These are phyloP conservation scores for Vanessa atalanta DNA, from an alignment of 1,140 invertebrate species.

Conservation along the genomic window DNA sequence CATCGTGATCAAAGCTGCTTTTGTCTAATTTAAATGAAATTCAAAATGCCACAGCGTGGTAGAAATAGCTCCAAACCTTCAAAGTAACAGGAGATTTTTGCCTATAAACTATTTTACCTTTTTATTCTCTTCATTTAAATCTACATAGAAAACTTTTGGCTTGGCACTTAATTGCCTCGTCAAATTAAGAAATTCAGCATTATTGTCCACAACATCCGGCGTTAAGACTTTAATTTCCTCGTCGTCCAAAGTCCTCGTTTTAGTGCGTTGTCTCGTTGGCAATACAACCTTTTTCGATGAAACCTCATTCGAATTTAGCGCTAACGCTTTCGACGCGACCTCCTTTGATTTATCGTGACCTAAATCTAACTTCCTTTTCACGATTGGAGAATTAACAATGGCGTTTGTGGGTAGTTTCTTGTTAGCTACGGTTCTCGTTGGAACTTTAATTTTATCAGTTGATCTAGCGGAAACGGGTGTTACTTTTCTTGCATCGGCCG, in stretches of 20 bases:
- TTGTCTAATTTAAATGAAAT: neutral
- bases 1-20: too few relatives aligned
- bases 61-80: neutral
- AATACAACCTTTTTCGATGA: conserved; percentile 25
- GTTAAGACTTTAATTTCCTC: conserved; percentile 72
- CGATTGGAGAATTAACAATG: conserved; percentile 69
- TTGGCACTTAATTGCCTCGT: conserved; percentile 58
- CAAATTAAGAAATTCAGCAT: conserved; percentile 60
- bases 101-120: conserved; percentile 31
- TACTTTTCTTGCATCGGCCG: conserved; percentile 23
- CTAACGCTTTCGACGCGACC: conserved; percentile 16
- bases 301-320: conserved; percentile 14
- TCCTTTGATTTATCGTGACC: conserved; percentile 20
- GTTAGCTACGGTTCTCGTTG: neutral
- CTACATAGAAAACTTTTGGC: conserved; percentile 72
- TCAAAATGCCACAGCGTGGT: too few relatives aligned
- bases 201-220: conserved; percentile 60
- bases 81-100: too few relatives aligned
- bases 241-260: conserved; percentile 73
- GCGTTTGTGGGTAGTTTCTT: conserved; percentile 57
- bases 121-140: conserved; percentile 51
- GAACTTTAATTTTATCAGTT: conserved; percentile 1
- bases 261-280: conserved; percentile 52
- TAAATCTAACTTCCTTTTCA: conserved; percentile 47
- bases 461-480: conserved; percentile 13